These are phyloP conservation scores for Acanthosepion esculentum DNA, from an alignment of 2,888 invertebrate genomes.

Conservation along the genomic window DNA sequence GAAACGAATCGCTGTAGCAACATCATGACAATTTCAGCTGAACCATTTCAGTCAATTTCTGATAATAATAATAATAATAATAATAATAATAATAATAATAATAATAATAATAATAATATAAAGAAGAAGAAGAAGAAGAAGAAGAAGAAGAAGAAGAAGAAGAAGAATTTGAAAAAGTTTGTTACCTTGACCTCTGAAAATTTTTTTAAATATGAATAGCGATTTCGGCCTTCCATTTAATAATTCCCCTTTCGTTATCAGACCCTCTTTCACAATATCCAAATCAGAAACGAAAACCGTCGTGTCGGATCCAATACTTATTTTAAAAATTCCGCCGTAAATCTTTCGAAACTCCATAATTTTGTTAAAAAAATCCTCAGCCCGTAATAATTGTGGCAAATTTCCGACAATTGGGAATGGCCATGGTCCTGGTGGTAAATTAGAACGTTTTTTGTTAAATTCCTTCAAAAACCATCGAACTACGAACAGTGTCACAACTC, in stretches of 20 bases:
- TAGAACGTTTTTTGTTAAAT: background rate
- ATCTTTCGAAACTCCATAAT: background rate
- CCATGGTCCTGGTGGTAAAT: conserved; percentile 49
- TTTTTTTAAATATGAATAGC: background rate
- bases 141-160: no score
- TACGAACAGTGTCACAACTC: background rate
- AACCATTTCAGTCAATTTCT: no score
- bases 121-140: background rate
- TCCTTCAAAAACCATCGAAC: background rate
- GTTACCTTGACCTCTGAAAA: background rate
- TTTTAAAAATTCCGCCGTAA: background rate
- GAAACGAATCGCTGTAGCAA: no score
- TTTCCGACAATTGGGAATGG: conserved; percentile 50
- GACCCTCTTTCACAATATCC: background rate
- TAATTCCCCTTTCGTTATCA: background rate
- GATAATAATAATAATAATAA: no score
- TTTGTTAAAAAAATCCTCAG: background rate
- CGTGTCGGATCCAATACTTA: background rate
- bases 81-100: no score
- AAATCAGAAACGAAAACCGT: background rate
- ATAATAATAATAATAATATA: no score
- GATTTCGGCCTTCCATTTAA: background rate
- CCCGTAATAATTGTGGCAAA: conserved; percentile 47
- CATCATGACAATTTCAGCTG: no score
- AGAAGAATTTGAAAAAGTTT: background rate